phyloP scores from a whole-genome alignment of 2,797 vertebrate genomes.

The Bufotes viridis region DNA sequence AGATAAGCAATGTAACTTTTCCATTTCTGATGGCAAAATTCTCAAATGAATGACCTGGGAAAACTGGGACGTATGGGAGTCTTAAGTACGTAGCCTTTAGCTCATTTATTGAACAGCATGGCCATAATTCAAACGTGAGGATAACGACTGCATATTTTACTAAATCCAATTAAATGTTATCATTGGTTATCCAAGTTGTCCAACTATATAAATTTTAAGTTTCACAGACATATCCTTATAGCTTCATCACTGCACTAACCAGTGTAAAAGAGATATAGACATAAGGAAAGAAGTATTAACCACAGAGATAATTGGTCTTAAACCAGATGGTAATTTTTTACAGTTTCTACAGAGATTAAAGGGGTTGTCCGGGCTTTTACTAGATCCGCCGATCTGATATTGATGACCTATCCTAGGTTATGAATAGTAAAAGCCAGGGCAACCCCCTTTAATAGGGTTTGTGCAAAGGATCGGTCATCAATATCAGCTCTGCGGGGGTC shows the following conservation, averaged over 20 bases:
- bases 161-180: neutral
- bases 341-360: neutral
- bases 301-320: neutral
- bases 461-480: no score
- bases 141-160: neutral
- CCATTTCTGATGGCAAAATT: slow-evolving; percentile 27
- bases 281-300: neutral
- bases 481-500: no score
- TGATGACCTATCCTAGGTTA: no score
- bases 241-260: neutral
- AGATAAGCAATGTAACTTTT: slow-evolving; percentile 9
- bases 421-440: no score
- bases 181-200: neutral
- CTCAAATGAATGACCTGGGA: slow-evolving; percentile 7
- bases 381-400: no score
- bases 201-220: neutral
- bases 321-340: neutral
- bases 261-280: neutral
- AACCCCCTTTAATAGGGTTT: no score
- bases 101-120: neutral
- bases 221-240: neutral
- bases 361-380: no score
- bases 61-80: slow-evolving; percentile 3
- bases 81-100: neutral
- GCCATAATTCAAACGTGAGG: neutral